Evolutionary conservation across 2,797 vertebrate species (phyloP).

Genomic region (Acanthurus tractus): DNA sequence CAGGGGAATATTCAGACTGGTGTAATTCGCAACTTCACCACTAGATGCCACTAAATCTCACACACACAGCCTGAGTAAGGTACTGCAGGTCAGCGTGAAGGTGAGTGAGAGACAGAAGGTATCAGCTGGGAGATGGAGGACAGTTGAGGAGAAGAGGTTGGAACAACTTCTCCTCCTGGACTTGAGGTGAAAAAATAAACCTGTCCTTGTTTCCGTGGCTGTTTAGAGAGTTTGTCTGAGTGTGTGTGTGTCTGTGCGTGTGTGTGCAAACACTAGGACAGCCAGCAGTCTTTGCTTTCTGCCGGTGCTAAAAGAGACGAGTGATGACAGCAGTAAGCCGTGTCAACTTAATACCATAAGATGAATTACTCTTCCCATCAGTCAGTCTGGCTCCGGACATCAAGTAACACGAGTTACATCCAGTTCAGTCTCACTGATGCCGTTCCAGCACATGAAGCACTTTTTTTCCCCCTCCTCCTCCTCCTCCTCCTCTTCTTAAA

Average conservation of each 20-base stretch:
- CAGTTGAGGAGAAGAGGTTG: background rate
- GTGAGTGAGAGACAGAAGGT: slow-evolving; percentile 8
- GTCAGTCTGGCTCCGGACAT: slow-evolving; percentile 61
- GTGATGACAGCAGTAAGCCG: slow-evolving; percentile 65
- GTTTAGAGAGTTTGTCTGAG: background rate
- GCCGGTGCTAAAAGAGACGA: slow-evolving; percentile 46
- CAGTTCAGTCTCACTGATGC: slow-evolving; percentile 2
- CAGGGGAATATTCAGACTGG: too few species aligned
- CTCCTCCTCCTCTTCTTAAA: too few species aligned
- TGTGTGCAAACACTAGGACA: background rate
- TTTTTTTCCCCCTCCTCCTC: background rate
- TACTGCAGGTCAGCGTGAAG: slow-evolving; percentile 5
- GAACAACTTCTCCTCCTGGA: too few species aligned
- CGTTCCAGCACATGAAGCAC: background rate
- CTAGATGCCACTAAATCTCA: too few species aligned
- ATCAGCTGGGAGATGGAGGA: slow-evolving; percentile 8
- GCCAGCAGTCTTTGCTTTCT: slow-evolving; percentile 3
- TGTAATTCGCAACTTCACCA: too few species aligned
- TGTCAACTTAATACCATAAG: slow-evolving; percentile 72
- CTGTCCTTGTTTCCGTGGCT: background rate
- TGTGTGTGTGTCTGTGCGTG: background rate
- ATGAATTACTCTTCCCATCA: slow-evolving; percentile 75
- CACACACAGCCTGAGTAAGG: too few species aligned
- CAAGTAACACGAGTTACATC: slow-evolving; percentile 24
- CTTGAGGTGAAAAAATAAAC: background rate